phyloP scores from a whole-genome alignment of 2,113 vertebrate genomes.

The Scortum barcoo region DNA sequence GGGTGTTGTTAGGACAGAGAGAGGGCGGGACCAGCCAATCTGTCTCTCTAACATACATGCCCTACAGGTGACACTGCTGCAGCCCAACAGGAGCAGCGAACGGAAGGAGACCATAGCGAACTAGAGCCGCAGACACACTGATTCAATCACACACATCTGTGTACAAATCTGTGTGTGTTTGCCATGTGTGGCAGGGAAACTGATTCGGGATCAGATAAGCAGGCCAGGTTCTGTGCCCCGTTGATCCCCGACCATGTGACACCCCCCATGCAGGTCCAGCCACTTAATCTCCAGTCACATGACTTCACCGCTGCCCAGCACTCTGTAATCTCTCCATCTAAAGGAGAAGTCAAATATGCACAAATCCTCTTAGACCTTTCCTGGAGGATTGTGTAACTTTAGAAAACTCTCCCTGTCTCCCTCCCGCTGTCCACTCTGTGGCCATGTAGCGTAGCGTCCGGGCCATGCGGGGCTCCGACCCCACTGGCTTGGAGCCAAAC shows the following conservation, averaged over 20 bases:
- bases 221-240: constrained; percentile 36
- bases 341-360: constrained; percentile 76
- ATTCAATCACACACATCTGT: constrained; percentile 34
- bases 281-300: constrained; percentile 80
- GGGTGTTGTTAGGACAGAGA: constrained; percentile 42
- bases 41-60: constrained; percentile 42
- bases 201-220: constrained; percentile 43
- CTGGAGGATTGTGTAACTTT: constrained; percentile 58
- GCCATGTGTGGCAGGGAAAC: constrained; percentile 26
- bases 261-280: constrained; percentile 37
- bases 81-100: not conserved
- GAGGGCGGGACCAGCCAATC: constrained; percentile 38
- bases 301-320: constrained; percentile 64
- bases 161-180: constrained; percentile 26
- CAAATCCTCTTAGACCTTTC: constrained; percentile 77
- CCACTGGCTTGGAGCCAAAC: constrained; percentile 57
- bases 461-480: constrained; percentile 35
- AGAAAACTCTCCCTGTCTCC: constrained; percentile 31
- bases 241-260: constrained; percentile 72
- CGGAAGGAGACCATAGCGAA: not conserved
- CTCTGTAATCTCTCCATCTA: constrained; percentile 70
- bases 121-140: not conserved
- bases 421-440: constrained; percentile 27
- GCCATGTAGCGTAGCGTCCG: constrained; percentile 14
- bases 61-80: constrained; percentile 45